These are phyloP conservation scores for Aulostomus chinensis DNA, from an alignment of 2,797 vertebrate genomes.

Conservation along the genomic window DNA sequence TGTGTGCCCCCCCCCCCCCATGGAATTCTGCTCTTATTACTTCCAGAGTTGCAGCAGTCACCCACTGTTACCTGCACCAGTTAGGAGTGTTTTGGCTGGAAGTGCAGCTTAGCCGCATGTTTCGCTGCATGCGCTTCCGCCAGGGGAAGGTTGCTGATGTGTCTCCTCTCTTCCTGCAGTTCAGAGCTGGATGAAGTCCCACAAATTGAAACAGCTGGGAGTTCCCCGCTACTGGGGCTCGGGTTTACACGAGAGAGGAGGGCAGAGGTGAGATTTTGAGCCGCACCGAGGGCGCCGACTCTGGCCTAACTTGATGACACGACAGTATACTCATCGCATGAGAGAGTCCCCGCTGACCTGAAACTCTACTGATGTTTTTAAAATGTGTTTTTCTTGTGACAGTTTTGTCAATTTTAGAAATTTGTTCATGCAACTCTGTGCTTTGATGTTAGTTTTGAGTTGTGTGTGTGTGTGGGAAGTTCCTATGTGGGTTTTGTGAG, in stretches of 20 bases:
- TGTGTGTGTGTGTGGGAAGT: too few species aligned
- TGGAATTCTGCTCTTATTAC: conserved; percentile 68
- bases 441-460: too few species aligned
- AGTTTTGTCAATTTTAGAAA: too few species aligned
- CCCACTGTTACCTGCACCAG: conserved; percentile 40
- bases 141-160: neutral
- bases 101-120: neutral
- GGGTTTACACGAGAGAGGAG: conserved; percentile 89
- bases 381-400: too few species aligned
- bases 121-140: neutral
- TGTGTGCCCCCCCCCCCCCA: conserved; percentile 30
- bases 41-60: conserved; percentile 44
- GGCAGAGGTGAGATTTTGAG: conserved; percentile 82
- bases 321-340: too few species aligned
- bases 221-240: conserved; percentile 96
- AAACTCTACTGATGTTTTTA: too few species aligned
- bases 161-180: conserved; percentile 76
- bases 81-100: conserved; percentile 37
- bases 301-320: too few species aligned
- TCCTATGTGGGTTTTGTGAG: too few species aligned
- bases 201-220: conserved; percentile 89
- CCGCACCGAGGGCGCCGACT: too few species aligned
- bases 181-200: conserved; percentile 88
- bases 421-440: too few species aligned
- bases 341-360: too few species aligned